phyloP scores from a whole-genome alignment of 2,113 vertebrate species.

The Heterotis niloticus region DNA sequence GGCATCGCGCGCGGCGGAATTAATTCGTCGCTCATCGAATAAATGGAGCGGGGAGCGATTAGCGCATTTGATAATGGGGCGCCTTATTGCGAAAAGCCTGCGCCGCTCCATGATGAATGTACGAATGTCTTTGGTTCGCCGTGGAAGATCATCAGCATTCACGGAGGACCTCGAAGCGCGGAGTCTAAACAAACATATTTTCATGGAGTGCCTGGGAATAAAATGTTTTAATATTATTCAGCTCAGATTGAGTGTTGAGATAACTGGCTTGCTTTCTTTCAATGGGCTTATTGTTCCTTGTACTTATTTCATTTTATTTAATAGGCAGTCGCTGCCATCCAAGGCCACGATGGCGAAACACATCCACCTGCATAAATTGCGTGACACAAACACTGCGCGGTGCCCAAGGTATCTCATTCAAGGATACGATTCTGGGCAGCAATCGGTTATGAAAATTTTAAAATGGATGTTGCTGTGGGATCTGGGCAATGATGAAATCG shows the following conservation, averaged over 20 bases:
- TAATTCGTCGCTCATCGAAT: background rate
- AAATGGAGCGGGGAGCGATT: slow-evolving; percentile 7
- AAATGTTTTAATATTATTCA: background rate
- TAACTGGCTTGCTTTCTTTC: background rate
- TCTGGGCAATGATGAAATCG: too few species aligned
- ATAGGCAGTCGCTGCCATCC: background rate
- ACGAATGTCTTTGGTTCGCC: background rate
- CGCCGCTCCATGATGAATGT: background rate
- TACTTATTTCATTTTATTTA: background rate
- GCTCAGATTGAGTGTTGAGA: background rate
- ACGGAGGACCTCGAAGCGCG: background rate
- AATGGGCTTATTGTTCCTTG: background rate
- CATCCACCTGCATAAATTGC: background rate
- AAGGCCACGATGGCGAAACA: background rate
- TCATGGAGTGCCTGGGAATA: too few species aligned
- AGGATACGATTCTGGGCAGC: background rate
- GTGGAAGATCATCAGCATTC: background rate
- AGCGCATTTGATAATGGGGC: background rate
- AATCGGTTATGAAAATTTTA: background rate
- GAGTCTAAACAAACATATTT: background rate
- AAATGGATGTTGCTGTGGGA: too few species aligned
- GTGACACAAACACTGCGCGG: background rate
- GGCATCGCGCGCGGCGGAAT: background rate
- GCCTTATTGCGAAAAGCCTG: slow-evolving; percentile 1
- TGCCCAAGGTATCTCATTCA: background rate